Evolutionary conservation across 2,888 invertebrate genomes (phyloP), one percentile per base, ranked within the genome.

Genomic region (Drosophila anomelani): DNA sequence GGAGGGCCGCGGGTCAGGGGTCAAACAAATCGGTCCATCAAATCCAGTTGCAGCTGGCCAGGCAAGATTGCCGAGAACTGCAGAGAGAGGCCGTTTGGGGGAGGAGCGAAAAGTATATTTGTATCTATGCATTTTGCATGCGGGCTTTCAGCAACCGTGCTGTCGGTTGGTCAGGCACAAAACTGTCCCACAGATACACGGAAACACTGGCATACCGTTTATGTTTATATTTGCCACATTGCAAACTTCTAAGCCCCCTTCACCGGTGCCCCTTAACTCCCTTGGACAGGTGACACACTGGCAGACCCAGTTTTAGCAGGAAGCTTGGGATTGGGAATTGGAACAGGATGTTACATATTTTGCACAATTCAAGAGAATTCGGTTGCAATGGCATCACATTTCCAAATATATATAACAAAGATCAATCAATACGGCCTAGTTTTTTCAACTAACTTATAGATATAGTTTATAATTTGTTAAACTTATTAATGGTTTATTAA

Each of bases 91-190:
- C 32, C 17, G 29, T 56, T 56, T 9, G 47, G 55, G 23, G 47
- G 41, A 51, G 54, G 58, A 46, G 32, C 39, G 58, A 51, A 70
- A 67, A 60, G 57, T 51, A 46, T 71, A 66, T 79, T 81, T 77
- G 68, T 72, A 63, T 64, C 55, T 60, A 76, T 82, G 71, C 63
- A 85, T 75, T 76, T 78, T 88, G 74, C 63, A 85, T 87, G 71
- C 44, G 80, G 68, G 79, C 53, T 77, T 79, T 75, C 77, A 62
- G 82, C 69, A 79, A 81, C 85, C 73, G 70, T 85, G 62, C 66
- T 87, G 68, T 79, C 82, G 55, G 61, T 79, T 81, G 55, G 61
- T 72, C 82, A 87, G 73, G 49, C 72, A 69, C 39, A 62, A 34
- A 51, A 32, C 49, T 49, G 63, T 20, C 9, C 38, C 36, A 54